Evolutionary conservation across 1,140 invertebrate genomes (phyloP).

Genomic region (Lepidurus couesii): DNA sequence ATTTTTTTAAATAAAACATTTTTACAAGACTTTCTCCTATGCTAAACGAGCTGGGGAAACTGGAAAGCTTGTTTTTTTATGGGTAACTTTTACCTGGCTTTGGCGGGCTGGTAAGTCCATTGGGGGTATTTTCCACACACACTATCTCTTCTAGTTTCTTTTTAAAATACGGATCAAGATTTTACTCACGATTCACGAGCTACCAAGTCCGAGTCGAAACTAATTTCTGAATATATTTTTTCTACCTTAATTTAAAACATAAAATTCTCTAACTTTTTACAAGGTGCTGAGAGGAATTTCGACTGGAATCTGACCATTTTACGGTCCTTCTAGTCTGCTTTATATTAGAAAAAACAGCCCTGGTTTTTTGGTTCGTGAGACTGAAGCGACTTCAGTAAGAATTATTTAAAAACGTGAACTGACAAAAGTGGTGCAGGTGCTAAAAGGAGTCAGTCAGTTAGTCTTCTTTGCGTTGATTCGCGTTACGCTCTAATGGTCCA

Average conservation of each 20-base stretch:
- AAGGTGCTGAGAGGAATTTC: background rate
- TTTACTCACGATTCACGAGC: no score
- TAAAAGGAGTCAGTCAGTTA: background rate
- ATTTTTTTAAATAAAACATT: background rate
- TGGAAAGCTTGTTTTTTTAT: background rate
- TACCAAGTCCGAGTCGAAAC: no score
- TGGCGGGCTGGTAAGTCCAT: background rate
- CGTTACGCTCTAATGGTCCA: no score
- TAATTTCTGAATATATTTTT: no score
- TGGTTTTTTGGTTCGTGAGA: background rate
- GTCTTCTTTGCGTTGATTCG: no score
- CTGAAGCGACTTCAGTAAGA: background rate
- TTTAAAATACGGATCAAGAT: no score
- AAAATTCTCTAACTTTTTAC: background rate
- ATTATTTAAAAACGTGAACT: background rate
- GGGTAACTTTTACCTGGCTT: background rate
- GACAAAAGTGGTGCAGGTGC: background rate
- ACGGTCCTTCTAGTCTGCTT: background rate
- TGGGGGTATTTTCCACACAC: background rate
- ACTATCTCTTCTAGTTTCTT: background rate
- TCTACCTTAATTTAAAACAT: no score
- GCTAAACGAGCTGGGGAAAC: background rate
- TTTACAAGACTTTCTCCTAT: background rate
- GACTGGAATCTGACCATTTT: background rate
- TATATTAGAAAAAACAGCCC: background rate